Evolutionary conservation across 2,797 vertebrate genomes (phyloP), one percentile per base, ranked within the genome.

Genomic region (Clamator glandarius): DNA sequence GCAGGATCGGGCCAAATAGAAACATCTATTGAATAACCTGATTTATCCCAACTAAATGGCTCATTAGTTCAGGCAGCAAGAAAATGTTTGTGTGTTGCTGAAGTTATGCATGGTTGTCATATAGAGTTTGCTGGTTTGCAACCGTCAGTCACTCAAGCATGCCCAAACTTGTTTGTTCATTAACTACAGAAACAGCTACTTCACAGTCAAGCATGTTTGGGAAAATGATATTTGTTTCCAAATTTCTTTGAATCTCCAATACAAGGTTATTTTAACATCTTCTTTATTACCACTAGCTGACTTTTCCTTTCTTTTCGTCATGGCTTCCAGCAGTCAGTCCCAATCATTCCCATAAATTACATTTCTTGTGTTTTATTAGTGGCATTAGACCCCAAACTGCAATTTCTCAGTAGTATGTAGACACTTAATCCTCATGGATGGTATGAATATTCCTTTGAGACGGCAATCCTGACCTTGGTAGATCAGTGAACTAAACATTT

Each of bases 31-130:
- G 95, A 90, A 84, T 86, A 96, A 91, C 63, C 69, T 81, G 92
- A 76, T 96, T 94, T 94, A 91, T 78, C 92, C 68, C 73, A 73
- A 4, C 25, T 21, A 89, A 92, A 84, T 72, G 91, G 92, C 91
- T 95, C 94, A 88, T 96, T 91, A 88, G 92, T 72, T 90, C 92
- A 87, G 89, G 92, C 87, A 91, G 89, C 75, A 84, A 28, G 91
- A 61, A 87, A 62, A 44, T 69, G 83, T 90, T 92, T 88, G 92
- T 78, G 89, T 62, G 87, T 35, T 66, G 91, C 91, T 90, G 85
- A 89, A 89, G 51, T 46, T 92, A 42, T 81, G 90, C 14, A 58
- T 81, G 87, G 66, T 52, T 92, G 82, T 93, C 96, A 84, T 90
- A 87, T 69, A 78, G 76, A 88, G 77, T 73, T 86, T 90, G 91